Conservation (phyloP, 2,113 vertebrate species). For the Alosa alosa region DNA sequence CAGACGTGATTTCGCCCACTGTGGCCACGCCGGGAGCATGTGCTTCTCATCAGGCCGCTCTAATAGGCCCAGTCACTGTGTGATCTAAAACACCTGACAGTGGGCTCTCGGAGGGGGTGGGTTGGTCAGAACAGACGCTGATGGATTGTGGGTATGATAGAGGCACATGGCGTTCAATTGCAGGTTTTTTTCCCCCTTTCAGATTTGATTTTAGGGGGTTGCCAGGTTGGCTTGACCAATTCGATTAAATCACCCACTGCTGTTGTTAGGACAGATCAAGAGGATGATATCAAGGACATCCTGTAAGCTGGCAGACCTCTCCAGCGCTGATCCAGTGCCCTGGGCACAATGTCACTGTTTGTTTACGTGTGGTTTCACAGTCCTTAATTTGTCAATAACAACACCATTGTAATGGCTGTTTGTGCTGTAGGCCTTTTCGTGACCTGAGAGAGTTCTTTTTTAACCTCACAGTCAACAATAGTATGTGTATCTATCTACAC, state of each 20-base stretch:
- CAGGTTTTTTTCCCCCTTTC: not conserved
- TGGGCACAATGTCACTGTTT: not conserved
- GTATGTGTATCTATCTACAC: not conserved
- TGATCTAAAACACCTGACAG: slow-evolving; percentile 34
- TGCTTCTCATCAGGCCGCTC: slow-evolving; percentile 39
- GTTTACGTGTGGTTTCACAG: not conserved
- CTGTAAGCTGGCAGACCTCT: not conserved
- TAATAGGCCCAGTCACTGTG: slow-evolving; percentile 33
- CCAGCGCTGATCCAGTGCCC: not conserved
- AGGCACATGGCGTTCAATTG: slow-evolving; percentile 11
- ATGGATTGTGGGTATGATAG: not conserved
- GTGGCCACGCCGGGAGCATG: slow-evolving; percentile 40
- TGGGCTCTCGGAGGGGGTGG: not conserved
- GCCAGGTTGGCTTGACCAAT: not conserved
- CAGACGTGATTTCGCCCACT: slow-evolving; percentile 28
- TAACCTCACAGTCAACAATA: not conserved
- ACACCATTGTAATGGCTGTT: not conserved
- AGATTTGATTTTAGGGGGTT: not conserved
- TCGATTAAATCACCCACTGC: not conserved
- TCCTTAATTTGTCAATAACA: not conserved
- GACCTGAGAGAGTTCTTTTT: not conserved
- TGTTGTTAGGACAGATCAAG: not conserved
- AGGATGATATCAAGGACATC: not conserved
- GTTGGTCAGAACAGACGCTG: not conserved
- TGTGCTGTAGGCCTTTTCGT: not conserved